Evolutionary conservation across 2,797 vertebrate species (phyloP), one percentile per base, ranked within the genome.

Genomic region (Arctocebus calabarensis): DNA sequence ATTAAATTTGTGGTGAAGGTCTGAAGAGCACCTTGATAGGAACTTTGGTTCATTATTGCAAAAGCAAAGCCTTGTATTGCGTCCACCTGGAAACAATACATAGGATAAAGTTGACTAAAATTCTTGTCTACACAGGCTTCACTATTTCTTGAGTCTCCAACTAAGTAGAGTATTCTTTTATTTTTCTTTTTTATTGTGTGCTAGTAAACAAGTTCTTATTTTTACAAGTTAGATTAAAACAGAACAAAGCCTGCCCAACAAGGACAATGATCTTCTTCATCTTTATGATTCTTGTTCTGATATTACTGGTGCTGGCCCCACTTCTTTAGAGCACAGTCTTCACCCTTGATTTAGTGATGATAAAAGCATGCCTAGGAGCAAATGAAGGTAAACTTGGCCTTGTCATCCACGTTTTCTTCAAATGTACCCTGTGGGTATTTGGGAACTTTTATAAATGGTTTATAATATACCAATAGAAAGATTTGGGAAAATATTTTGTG

Each of bases 1-100:
- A 95, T 91, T 81, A 93, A 95, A 73, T 94, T 89, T 84, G n/a
- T 45, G 3, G 3, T 32, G 27, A 82, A 90, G 22, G 3, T 85
- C 70, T 73, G 12, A 43, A 78, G 12, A 52, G 17, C 52, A 9
- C 45, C 5, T 90, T 68, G 43, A 81, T 87, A 43, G 84, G 82
- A 89, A 70, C 10, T 48, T 27, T 32, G 10, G 9, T 73, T 84
- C 23, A 48, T 66, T 82, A 5, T 88, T 43, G 10, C 14, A 23
- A 16, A 19, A 59, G 14, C 12, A 37, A 75, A 73, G 59, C 16
- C 19, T 57, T 71, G 66, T 52, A n/a, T 27, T n/a, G 40, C 0
- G 1, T 27, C 12, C 37, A 1, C 10, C 16, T 62, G 34, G 40
- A 75, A 94, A 52, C 5, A 5, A 10, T 23, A 5, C 3, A 1